phyloP scores from a whole-genome alignment of 2,797 vertebrate genomes.

The Pygocentrus nattereri region DNA sequence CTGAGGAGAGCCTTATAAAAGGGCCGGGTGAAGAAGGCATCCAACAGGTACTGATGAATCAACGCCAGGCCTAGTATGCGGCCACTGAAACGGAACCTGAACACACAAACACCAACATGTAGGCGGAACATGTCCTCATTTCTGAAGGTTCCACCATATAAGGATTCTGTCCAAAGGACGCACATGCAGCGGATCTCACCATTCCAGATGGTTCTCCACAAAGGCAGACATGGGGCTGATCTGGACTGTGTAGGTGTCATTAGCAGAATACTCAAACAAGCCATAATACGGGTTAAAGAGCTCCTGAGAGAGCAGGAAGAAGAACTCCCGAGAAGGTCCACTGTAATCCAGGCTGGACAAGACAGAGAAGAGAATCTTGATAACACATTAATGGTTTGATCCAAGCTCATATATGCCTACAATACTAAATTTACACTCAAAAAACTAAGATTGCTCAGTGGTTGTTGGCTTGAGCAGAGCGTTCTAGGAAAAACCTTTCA shows the following conservation, averaged over 20 bases:
- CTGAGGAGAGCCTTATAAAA: conserved; percentile 90
- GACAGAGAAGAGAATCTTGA: background rate
- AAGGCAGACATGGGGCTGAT: conserved; percentile 93
- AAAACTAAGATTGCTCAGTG: no score
- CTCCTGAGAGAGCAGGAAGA: conserved; percentile 92
- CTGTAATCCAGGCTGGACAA: conserved; percentile 86
- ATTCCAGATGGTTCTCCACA: conserved; percentile 91
- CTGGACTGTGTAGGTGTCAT: conserved; percentile 90
- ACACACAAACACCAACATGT: conserved; percentile 4
- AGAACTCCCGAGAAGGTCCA: conserved; percentile 90
- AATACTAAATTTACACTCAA: no score
- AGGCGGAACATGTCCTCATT: background rate
- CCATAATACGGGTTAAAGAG: conserved; percentile 92
- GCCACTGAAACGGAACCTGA: conserved; percentile 90
- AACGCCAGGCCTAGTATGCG: conserved; percentile 88
- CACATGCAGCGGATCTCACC: conserved; percentile 74
- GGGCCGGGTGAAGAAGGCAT: conserved; percentile 77
- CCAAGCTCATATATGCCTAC: background rate
- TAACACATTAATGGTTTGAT: background rate
- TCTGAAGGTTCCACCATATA: conserved; percentile 4
- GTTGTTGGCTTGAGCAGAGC: no score
- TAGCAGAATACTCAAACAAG: conserved; percentile 91
- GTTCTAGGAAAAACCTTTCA: no score
- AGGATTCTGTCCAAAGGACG: background rate
- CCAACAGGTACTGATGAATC: conserved; percentile 90